A percentile compares a stretch with the other conserved stretches of the same genome.
These are phyloP conservation scores for Leptocoma aspasia DNA, from an alignment of 2,113 vertebrate species.

Conservation along the genomic window DNA sequence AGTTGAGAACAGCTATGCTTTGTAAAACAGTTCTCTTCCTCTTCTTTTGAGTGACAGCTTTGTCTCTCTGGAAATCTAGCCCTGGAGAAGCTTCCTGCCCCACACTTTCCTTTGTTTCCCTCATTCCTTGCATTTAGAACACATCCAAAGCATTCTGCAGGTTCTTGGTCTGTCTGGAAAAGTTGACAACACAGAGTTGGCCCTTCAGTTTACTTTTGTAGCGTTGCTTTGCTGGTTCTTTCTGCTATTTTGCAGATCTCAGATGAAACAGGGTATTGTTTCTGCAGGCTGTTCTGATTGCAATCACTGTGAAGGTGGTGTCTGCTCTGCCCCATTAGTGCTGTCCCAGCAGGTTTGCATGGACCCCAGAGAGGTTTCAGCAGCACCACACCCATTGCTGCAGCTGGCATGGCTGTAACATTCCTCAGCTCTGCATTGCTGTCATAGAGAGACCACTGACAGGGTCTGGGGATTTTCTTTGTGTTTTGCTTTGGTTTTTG, in stretches of 20 bases:
- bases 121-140: neutral
- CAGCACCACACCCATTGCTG: neutral
- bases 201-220: neutral
- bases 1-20: neutral
- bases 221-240: neutral
- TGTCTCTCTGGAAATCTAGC: neutral
- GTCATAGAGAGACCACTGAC: neutral
- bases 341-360: neutral
- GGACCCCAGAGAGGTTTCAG: neutral
- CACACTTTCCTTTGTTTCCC: neutral
- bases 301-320: slow-evolving; percentile 28
- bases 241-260: neutral
- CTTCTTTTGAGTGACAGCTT: neutral
- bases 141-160: neutral
- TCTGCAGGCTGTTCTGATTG: neutral
- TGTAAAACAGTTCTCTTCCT: neutral
- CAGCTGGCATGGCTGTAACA: neutral
- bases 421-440: neutral
- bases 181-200: neutral
- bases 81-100: neutral
- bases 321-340: neutral
- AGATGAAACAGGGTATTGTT: slow-evolving; percentile 28
- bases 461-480: neutral
- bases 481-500: neutral
- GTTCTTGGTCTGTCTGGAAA: neutral